Conservation (phyloP, 2,888 invertebrate species). For the Lasioglossum oenotherae region DNA sequence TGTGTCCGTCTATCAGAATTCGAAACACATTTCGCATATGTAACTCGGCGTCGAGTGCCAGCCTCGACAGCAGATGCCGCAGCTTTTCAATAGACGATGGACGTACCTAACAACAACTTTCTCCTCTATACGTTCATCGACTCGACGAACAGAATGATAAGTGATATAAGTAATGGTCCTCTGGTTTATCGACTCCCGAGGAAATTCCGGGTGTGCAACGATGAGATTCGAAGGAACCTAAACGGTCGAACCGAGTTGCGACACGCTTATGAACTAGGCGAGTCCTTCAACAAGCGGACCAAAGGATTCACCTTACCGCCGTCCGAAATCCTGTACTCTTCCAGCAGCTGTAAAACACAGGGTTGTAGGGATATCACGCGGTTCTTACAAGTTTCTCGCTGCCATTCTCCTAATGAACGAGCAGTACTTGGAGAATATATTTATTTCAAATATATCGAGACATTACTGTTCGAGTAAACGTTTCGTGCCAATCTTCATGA, state of each 20-base stretch:
- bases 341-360: slow-evolving; percentile 85
- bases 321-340: slow-evolving; percentile 86
- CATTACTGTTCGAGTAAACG: too few relatives aligned
- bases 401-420: too few relatives aligned
- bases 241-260: slow-evolving; percentile 28
- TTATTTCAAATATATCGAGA: too few relatives aligned
- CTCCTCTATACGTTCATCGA: neutral
- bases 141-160: slow-evolving; percentile 15
- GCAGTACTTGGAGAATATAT: too few relatives aligned
- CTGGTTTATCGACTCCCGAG: slow-evolving; percentile 15
- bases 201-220: slow-evolving; percentile 16
- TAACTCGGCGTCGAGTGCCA: slow-evolving; percentile 37
- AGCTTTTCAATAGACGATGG: slow-evolving; percentile 39
- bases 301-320: slow-evolving; percentile 85
- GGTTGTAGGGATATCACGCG: neutral
- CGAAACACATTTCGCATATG: neutral
- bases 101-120: slow-evolving; percentile 50
- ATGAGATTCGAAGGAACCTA: slow-evolving; percentile 33
- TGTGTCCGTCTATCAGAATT: neutral
- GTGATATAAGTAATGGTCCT: slow-evolving; percentile 30
- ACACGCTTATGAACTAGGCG: slow-evolving; percentile 53
- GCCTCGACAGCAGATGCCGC: slow-evolving; percentile 29
- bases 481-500: too few relatives aligned
- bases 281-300: slow-evolving; percentile 84
- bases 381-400: too few relatives aligned